A percentile compares a stretch with the other conserved stretches of the same genome.
Evolutionary conservation across 2,113 vertebrate genomes (phyloP).

Genomic region (Pluvialis apricaria): DNA sequence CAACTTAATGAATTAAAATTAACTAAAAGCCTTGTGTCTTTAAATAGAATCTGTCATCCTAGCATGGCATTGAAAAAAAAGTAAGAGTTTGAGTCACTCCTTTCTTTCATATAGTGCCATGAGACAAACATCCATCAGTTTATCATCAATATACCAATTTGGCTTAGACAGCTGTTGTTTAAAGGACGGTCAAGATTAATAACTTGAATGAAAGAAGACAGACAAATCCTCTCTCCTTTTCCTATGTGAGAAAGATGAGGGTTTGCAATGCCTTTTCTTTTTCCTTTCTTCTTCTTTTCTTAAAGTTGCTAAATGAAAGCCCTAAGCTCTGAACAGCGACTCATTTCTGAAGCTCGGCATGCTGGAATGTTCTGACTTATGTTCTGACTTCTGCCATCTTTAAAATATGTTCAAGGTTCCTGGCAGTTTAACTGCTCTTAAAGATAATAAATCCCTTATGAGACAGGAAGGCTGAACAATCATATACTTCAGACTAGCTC

Average conservation of each 20-base stretch:
- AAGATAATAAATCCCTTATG: background rate
- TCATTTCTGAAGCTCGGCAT: background rate
- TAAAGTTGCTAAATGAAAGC: background rate
- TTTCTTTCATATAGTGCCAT: background rate
- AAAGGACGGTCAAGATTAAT: background rate
- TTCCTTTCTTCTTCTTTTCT: background rate
- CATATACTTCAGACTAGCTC: background rate
- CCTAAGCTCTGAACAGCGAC: background rate
- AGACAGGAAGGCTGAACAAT: background rate
- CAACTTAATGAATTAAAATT: background rate
- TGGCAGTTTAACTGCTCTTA: background rate
- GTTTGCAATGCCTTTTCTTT: background rate
- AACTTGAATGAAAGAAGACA: background rate
- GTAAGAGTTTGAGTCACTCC: background rate
- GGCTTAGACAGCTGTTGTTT: background rate
- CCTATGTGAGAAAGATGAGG: background rate
- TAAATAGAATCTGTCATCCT: background rate
- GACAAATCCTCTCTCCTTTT: background rate
- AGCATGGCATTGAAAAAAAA: background rate
- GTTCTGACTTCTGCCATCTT: background rate
- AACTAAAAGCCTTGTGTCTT: background rate
- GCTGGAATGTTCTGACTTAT: background rate
- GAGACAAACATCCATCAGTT: background rate
- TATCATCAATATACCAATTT: background rate
- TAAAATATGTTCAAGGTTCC: background rate